Base-by-base conservation (phyloP, 1,140 invertebrate species). In the Monomorium pharaonis region DNA sequence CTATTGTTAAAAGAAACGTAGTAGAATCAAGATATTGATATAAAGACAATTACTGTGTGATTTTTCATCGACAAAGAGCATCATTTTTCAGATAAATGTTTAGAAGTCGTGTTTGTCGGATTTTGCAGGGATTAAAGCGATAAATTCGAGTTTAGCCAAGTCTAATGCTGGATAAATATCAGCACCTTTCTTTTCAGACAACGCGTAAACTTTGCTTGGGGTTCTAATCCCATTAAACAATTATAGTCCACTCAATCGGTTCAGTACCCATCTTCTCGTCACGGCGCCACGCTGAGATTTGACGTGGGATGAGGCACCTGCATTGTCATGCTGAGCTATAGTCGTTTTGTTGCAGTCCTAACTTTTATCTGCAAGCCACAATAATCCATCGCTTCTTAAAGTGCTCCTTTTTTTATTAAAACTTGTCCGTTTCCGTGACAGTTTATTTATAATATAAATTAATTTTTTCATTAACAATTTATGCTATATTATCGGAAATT, bases 221-320 rank as follows among this genome's bases (percentile, higher is more conserved):
- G 86, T 44, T 67, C 86, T 94, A 94, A 94, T 94, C 93, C 93
- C 84, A 91, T 93, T 93, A 94, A 94, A 94, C 93, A 94, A 94
- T 94, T 94, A 94, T 88, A 86, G 80, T 87, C 89, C 86, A 90
- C 90, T 92, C 90, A 91, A 90, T 92, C 88, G 93, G 85, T 90
- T 69, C 88, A 74, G 90, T 88, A 87, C 85, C 83, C 86, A 90
- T 92, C 91, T 89, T 76, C 84, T 60, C 88, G 90, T 91, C 37
- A 85, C 87, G 93, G 94, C 92, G 92, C 92, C 94, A 94, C 90
- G 94, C 94, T 95, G 94, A 90, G 94, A 94, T 95, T 94, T 94
- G 94, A 95, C 94, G 92, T 95, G 88, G 94, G 93, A 94, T 94
- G 92, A 94, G 93, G 93, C 94, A 94, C 94, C 94, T 94, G 94